Evolutionary conservation across 2,113 vertebrate species (phyloP).

Genomic region (Pithys albifrons): DNA sequence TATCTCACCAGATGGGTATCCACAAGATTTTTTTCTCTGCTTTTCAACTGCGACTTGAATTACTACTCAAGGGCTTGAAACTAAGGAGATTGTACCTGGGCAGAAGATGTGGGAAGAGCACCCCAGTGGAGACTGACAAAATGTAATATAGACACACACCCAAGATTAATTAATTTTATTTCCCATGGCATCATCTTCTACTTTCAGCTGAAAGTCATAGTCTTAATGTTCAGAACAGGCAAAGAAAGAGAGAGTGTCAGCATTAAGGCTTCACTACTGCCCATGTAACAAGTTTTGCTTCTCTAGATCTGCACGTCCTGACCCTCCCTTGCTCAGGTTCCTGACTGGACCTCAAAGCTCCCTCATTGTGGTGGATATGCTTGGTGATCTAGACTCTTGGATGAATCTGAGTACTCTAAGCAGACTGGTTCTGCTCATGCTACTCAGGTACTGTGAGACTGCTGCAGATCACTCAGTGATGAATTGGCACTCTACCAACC

Average conservation of each 20-base stretch:
- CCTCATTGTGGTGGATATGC: rapidly evolving
- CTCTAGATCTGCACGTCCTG: not conserved
- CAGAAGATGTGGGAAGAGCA: not conserved
- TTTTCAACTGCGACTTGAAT: not conserved
- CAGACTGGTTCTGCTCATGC: not conserved
- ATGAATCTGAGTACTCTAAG: not conserved
- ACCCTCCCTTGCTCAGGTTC: not conserved
- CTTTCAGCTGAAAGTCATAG: not conserved
- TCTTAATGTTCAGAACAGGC: not conserved
- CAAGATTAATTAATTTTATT: not conserved
- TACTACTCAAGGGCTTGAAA: not conserved
- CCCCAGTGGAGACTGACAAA: not conserved
- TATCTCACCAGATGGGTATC: not conserved
- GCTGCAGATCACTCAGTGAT: not conserved
- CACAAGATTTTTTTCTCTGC: not conserved
- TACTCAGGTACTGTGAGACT: not conserved
- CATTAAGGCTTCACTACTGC: not conserved
- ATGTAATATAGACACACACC: not conserved
- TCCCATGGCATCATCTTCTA: not conserved
- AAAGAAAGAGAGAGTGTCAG: not conserved
- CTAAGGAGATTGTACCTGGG: not conserved
- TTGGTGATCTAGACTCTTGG: not conserved
- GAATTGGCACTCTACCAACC: not conserved
- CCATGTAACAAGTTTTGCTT: not conserved
- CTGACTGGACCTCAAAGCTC: not conserved